phyloP scores from a whole-genome alignment of 2,888 invertebrate species.

The Oxycera nigricornis region DNA sequence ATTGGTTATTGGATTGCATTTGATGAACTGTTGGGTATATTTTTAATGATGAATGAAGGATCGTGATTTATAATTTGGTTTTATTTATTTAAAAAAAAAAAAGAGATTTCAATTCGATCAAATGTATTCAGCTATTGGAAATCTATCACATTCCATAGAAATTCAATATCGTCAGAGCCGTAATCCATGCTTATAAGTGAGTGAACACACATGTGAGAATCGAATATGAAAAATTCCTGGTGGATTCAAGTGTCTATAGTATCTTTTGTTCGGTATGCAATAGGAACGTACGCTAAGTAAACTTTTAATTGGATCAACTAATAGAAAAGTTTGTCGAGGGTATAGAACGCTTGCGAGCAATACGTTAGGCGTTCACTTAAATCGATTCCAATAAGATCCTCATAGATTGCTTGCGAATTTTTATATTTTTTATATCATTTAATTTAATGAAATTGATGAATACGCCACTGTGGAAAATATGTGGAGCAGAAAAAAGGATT shows the following conservation, averaged over 20 bases:
- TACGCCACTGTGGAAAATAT: background rate
- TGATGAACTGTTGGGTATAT: too few species aligned
- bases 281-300: background rate
- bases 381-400: background rate
- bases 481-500: background rate
- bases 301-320: conserved; percentile 12
- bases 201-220: too few species aligned
- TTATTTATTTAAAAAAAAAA: too few species aligned
- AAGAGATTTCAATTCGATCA: too few species aligned
- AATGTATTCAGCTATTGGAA: too few species aligned
- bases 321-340: background rate
- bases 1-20: too few species aligned
- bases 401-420: background rate
- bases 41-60: too few species aligned
- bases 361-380: background rate
- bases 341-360: background rate
- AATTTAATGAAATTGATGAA: background rate
- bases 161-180: too few species aligned
- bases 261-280: background rate
- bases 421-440: background rate
- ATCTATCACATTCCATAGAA: too few species aligned
- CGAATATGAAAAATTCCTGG: too few species aligned
- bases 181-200: too few species aligned
- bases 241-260: background rate
- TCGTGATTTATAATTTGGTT: too few species aligned